Evolutionary conservation across 2,113 vertebrate species (phyloP).

Genomic region (Sylvilagus bachmani): DNA sequence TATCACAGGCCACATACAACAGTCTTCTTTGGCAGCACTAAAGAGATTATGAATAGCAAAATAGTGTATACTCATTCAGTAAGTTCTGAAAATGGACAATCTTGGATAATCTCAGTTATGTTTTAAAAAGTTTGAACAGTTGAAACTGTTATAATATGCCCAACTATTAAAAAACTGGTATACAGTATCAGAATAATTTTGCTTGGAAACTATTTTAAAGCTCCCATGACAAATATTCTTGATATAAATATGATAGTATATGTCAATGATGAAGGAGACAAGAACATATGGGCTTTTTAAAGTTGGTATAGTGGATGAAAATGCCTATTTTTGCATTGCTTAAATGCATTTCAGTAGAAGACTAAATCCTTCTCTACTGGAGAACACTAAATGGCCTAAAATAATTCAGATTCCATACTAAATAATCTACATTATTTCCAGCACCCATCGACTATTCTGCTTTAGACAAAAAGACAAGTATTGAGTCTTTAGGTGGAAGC

Average conservation of each 20-base stretch:
- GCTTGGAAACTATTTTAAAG: not conserved
- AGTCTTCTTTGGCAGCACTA: not conserved
- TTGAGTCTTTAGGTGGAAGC: not conserved
- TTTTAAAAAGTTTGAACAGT: not conserved
- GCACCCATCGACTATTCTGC: conserved; percentile 7
- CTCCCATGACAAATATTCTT: conserved; percentile 41
- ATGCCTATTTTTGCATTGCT: conserved; percentile 7
- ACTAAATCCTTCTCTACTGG: conserved; percentile 43
- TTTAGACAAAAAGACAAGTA: conserved; percentile 29
- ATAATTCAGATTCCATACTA: conserved; percentile 43
- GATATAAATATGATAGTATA: not conserved
- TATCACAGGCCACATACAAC: not conserved
- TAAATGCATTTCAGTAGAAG: not conserved
- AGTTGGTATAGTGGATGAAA: conserved; percentile 14
- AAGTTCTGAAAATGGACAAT: not conserved
- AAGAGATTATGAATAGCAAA: conserved; percentile 35
- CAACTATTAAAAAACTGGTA: conserved; percentile 29
- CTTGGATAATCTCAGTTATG: not conserved
- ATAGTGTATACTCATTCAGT: not conserved
- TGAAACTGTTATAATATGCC: not conserved
- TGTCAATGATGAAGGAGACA: not conserved
- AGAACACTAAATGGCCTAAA: conserved; percentile 57
- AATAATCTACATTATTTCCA: conserved; percentile 54
- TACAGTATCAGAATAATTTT: not conserved
- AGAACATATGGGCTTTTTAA: not conserved